phyloP scores from a whole-genome alignment of 2,888 invertebrate genomes.

The Notodonta dromedarius region DNA sequence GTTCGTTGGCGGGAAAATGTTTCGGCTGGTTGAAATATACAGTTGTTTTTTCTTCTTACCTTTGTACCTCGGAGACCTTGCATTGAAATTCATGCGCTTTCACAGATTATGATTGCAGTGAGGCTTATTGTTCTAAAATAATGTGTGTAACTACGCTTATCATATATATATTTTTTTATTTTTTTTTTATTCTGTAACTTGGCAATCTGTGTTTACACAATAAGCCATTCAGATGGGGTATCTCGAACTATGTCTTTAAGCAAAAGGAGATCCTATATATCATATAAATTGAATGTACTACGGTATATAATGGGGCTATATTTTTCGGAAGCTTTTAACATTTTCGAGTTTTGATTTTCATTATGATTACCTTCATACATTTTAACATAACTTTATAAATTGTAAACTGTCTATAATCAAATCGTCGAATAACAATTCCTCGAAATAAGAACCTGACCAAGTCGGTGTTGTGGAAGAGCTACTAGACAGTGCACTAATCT shows the following conservation, averaged over 20 bases:
- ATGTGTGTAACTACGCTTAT: not conserved
- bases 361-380: no score
- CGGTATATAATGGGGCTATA: not conserved
- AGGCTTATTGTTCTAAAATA: not conserved
- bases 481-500: not conserved
- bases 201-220: no score
- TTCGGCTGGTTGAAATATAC: slow-evolving; percentile 2
- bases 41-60: not conserved
- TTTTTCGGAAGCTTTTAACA: no score
- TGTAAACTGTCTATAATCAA: no score
- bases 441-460: not conserved
- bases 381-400: no score
- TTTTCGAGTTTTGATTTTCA: no score
- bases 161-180: no score
- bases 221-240: no score
- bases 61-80: not conserved
- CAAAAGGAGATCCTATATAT: no score
- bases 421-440: no score
- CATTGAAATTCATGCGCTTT: slow-evolving; percentile 1
- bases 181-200: no score
- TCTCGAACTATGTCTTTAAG: no score
- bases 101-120: not conserved
- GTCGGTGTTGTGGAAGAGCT: not conserved
- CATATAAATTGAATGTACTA: not conserved
- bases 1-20: slow-evolving; percentile 7